Evolutionary conservation across 2,797 vertebrate genomes (phyloP).

Genomic region (Xenentodon cancila): DNA sequence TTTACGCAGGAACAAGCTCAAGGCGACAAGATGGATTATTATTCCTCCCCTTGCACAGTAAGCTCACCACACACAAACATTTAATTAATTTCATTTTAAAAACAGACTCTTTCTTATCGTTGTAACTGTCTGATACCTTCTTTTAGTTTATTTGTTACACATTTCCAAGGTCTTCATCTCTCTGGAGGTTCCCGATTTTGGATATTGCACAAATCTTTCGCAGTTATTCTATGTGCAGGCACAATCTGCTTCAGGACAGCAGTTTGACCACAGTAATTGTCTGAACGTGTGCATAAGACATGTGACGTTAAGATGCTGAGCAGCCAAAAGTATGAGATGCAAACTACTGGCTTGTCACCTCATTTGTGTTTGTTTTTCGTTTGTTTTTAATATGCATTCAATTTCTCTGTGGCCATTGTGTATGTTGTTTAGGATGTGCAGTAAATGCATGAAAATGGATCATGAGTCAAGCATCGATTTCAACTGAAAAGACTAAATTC

Average conservation of each 20-base stretch:
- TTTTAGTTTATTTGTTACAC: slow-evolving; percentile 62
- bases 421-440: too few relatives aligned
- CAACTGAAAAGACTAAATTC: too few relatives aligned
- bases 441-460: too few relatives aligned
- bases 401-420: too few relatives aligned
- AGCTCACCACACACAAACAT: slow-evolving; percentile 51
- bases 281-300: too few relatives aligned
- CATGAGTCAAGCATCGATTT: too few relatives aligned
- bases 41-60: slow-evolving; percentile 39
- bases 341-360: too few relatives aligned
- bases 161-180: slow-evolving; percentile 18
- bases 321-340: too few relatives aligned
- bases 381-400: too few relatives aligned
- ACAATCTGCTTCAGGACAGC: background rate
- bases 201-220: slow-evolving; percentile 15
- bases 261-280: too few relatives aligned
- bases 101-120: slow-evolving; percentile 57
- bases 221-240: slow-evolving; percentile 4
- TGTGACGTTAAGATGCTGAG: too few relatives aligned
- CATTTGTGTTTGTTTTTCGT: too few relatives aligned
- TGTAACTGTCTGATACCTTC: slow-evolving; percentile 39
- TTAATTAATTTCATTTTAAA: slow-evolving; percentile 63
- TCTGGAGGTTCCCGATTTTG: slow-evolving; percentile 32
- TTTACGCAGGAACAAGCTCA: slow-evolving; percentile 27
- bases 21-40: slow-evolving; percentile 52